phyloP scores from a whole-genome alignment of 2,888 invertebrate species.

The Polymixis flavicincta region DNA sequence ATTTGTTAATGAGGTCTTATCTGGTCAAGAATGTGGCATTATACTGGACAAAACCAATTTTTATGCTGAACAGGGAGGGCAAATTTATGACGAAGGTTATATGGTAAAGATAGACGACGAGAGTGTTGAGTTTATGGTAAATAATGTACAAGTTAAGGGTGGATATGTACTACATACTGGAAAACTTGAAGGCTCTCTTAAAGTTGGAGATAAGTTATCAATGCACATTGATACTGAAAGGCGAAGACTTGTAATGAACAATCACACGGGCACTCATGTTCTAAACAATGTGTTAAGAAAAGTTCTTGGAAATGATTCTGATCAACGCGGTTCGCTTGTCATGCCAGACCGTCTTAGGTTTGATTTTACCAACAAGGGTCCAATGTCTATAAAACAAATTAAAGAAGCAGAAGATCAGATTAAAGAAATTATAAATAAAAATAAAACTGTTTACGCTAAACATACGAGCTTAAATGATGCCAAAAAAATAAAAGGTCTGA shows the following conservation, averaged over 20 bases:
- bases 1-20: constrained; percentile 95
- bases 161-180: constrained; percentile 99
- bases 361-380: constrained; percentile 98
- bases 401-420: constrained; percentile 96
- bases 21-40: constrained; percentile 97
- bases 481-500: constrained; percentile 97
- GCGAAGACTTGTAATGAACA: constrained; percentile 98
- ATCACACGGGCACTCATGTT: constrained; percentile 99
- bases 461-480: constrained; percentile 96
- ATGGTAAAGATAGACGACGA: constrained; percentile 96
- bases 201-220: constrained; percentile 95
- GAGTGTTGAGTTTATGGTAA: constrained; percentile 97
- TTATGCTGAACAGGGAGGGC: constrained; percentile 99
- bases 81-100: constrained; percentile 98
- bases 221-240: constrained; percentile 96
- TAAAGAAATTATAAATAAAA: constrained; percentile 93
- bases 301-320: constrained; percentile 97
- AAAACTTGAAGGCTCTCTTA: constrained; percentile 95
- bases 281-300: constrained; percentile 98
- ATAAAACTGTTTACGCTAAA: constrained; percentile 96
- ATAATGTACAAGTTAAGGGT: constrained; percentile 98
- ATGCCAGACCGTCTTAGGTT: constrained; percentile 99
- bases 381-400: constrained; percentile 97
- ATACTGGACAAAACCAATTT: constrained; percentile 98
- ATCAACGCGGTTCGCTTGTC: constrained; percentile 99